These are phyloP conservation scores for Condylura cristata DNA, from an alignment of 2,113 vertebrate species.

Conservation along the genomic window DNA sequence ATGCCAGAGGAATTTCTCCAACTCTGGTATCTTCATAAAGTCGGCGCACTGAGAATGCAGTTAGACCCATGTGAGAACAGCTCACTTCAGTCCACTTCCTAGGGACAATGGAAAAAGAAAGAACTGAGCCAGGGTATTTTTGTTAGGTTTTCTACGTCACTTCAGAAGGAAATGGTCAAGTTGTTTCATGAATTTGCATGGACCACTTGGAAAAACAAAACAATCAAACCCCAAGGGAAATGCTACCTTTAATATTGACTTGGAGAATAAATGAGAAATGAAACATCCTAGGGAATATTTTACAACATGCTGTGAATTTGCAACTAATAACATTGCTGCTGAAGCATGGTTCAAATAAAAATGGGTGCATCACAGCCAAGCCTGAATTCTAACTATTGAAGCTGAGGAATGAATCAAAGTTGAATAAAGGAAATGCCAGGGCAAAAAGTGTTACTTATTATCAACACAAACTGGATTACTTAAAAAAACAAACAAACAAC, in stretches of 20 bases:
- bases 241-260: not conserved
- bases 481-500: not conserved
- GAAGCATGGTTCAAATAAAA: not conserved
- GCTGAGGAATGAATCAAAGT: not conserved
- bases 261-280: slow-evolving; percentile 66
- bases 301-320: slow-evolving; percentile 29
- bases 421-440: not conserved
- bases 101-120: slow-evolving; percentile 5
- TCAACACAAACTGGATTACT: not conserved
- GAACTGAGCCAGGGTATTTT: not conserved
- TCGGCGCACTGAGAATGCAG: slow-evolving; percentile 91
- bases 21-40: slow-evolving; percentile 97
- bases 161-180: slow-evolving; percentile 65
- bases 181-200: slow-evolving; percentile 64
- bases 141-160: slow-evolving; percentile 74
- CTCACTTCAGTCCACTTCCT: slow-evolving; percentile 65
- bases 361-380: not conserved
- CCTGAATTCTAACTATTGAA: not conserved
- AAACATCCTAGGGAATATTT: slow-evolving; percentile 57
- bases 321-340: not conserved
- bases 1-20: slow-evolving; percentile 99
- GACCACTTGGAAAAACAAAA: slow-evolving; percentile 15
- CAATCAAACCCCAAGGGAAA: not conserved
- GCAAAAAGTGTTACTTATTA: not conserved
- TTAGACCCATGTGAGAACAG: slow-evolving; percentile 87